Percentiles rank a stretch among this genome's conserved stretches.
phyloP scores from a whole-genome alignment of 2,888 invertebrate species.

The Leptinotarsa rubiginosa region DNA sequence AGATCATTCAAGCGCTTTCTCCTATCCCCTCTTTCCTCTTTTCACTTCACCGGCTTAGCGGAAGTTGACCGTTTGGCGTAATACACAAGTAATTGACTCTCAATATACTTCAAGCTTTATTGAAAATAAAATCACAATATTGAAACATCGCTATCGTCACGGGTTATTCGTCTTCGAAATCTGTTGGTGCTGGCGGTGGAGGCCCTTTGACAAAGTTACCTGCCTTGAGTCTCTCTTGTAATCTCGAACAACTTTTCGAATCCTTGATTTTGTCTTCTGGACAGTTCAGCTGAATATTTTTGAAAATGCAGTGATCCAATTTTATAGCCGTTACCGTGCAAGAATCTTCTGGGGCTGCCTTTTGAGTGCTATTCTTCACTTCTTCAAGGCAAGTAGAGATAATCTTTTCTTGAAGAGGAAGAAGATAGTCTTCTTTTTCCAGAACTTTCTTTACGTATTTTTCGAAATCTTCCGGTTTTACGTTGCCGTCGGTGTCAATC shows the following conservation, averaged over 20 bases:
- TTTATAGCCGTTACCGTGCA: conserved; percentile 62
- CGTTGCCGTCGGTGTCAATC: conserved; percentile 60
- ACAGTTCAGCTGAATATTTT: conserved; percentile 63
- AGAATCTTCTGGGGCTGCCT: conserved; percentile 47
- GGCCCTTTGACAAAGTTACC: conserved; percentile 41
- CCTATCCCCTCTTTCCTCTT: too few species aligned
- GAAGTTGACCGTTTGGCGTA: too few species aligned
- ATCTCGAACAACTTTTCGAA: conserved; percentile 58
- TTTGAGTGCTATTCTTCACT: conserved; percentile 54
- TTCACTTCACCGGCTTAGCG: too few species aligned
- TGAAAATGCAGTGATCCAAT: conserved; percentile 62
- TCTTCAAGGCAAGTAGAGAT: conserved; percentile 61
- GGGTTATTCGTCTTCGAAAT: conserved; percentile 3
- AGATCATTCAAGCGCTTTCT: too few species aligned
- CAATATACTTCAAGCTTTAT: neutral
- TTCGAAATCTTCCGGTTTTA: conserved; percentile 56
- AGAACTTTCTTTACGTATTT: conserved; percentile 56
- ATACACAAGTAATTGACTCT: neutral
- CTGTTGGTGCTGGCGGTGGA: conserved; percentile 33
- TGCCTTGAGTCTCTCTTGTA: conserved; percentile 59
- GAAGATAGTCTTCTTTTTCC: conserved; percentile 58
- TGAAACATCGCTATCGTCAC: neutral
- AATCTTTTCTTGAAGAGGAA: conserved; percentile 57
- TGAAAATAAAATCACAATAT: neutral
- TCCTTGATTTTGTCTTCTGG: conserved; percentile 64